Evolutionary conservation across 1,140 invertebrate species (phyloP).

Genomic region (Belonocnema kinseyi): DNA sequence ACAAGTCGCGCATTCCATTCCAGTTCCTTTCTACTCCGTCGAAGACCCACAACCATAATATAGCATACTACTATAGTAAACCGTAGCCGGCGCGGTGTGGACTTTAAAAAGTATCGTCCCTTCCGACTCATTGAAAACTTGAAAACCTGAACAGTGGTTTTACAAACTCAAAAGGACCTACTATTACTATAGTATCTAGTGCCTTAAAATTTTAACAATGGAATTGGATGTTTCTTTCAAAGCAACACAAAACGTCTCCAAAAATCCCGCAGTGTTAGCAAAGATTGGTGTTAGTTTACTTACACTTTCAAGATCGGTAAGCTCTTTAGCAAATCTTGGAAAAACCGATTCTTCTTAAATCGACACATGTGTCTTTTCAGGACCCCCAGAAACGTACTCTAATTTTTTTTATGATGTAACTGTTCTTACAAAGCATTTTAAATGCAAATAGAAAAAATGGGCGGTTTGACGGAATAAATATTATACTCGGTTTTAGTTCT

Average conservation of each 20-base stretch:
- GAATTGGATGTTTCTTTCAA: constrained; percentile 11
- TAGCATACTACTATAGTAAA: neutral
- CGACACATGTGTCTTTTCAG: too few relatives aligned
- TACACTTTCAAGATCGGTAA: too few relatives aligned
- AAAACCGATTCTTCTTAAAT: too few relatives aligned
- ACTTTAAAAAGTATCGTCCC: constrained; percentile 22
- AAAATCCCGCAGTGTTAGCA: constrained; percentile 21
- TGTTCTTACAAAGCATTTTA: too few relatives aligned
- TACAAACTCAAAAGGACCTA: constrained; percentile 4
- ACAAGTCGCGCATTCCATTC: neutral
- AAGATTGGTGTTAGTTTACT: neutral
- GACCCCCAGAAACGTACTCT: too few relatives aligned
- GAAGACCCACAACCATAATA: neutral
- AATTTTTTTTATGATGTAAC: too few relatives aligned
- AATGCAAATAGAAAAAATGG: too few relatives aligned
- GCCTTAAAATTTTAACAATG: neutral
- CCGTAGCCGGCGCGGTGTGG: too few relatives aligned
- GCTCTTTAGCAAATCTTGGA: too few relatives aligned
- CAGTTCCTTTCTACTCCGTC: neutral
- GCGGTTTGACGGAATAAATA: too few relatives aligned
- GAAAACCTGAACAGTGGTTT: constrained; percentile 4
- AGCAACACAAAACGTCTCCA: neutral
- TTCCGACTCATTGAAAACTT: neutral
- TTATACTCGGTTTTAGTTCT: too few relatives aligned
- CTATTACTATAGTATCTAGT: neutral